Evolutionary conservation across 2,888 invertebrate genomes (phyloP).

Genomic region (Thereva unica): DNA sequence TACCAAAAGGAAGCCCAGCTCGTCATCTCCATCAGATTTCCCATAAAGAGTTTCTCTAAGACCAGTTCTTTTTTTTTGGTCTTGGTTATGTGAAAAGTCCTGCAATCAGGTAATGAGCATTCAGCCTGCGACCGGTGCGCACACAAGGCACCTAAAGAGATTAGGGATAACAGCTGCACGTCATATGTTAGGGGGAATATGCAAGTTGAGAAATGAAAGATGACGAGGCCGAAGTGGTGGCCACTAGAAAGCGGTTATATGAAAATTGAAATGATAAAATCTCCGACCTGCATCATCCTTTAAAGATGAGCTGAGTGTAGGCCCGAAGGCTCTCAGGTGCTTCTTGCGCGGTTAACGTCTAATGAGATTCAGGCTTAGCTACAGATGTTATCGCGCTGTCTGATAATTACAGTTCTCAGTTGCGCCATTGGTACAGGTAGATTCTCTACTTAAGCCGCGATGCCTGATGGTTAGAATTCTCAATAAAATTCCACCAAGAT

Average conservation of each 20-base stretch:
- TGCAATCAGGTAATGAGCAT: slow-evolving; percentile 17
- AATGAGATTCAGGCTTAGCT: slow-evolving; percentile 13
- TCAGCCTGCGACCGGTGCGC: slow-evolving; percentile 15
- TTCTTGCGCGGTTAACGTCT: slow-evolving; percentile 16
- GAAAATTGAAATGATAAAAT: slow-evolving; percentile 33
- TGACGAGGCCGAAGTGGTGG: slow-evolving; percentile 6
- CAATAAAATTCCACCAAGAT: neutral
- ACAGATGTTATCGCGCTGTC: slow-evolving; percentile 18
- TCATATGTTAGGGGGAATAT: slow-evolving; percentile 23
- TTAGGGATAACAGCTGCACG: slow-evolving; percentile 28
- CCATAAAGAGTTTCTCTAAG: slow-evolving; percentile 19
- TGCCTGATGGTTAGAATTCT: too few species aligned
- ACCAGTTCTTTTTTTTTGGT: slow-evolving; percentile 7
- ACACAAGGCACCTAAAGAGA: slow-evolving; percentile 21
- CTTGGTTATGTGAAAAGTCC: neutral
- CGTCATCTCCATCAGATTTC: slow-evolving; percentile 28
- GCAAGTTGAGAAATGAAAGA: neutral
- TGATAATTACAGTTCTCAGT: slow-evolving; percentile 17
- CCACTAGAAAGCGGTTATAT: slow-evolving; percentile 3
- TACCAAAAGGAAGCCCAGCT: slow-evolving; percentile 26
- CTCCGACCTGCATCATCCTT: slow-evolving; percentile 20
- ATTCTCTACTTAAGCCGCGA: too few species aligned
- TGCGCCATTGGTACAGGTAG: neutral
- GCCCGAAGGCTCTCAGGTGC: slow-evolving; percentile 13
- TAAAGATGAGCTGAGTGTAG: slow-evolving; percentile 20